Evolutionary conservation across 2,797 vertebrate species (phyloP), one percentile per base, ranked within the genome.

Genomic region (Diplodus sargus): DNA sequence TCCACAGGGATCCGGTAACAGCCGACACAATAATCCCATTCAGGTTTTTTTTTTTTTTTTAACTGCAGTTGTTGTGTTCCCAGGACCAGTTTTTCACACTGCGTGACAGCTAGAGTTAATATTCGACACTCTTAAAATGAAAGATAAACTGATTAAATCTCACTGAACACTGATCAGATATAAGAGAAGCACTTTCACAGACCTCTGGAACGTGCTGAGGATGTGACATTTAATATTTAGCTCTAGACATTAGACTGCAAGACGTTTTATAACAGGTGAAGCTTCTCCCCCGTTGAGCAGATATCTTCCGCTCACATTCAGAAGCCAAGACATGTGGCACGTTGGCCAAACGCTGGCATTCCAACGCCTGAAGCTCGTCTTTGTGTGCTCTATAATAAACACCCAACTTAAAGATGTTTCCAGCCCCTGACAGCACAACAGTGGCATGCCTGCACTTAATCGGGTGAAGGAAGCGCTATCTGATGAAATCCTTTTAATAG

Each of bases 401-500:
- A 54, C n/a, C 34, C 15, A 74, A 57, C 53, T 65, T 62, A 13
- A 61, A 80, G 49, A 25, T 65, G 61, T 86, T 78, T 80, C 48
- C 59, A 74, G 56, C 77, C 47, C 53, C 51, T 60, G 5, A 20
- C 2, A 67, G 66, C 79, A n/a, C 77, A 83, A 25, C 79, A 62
- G 81, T 17, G 65, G 11, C 70, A 23, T 30, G 70, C 13, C 59
- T 53, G 76, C 61, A 57, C 65, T 82, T 84, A 39, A 84, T 85
- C 77, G 69, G 63, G 61, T 34, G 51, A 53, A 67, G 66, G 71
- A 73, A 69, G 51, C 70, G 30, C 68, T 73, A 83, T 90, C 84
- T 81, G 83, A 83, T 84, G 71, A 88, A 80, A 84, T 82, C 64
- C 82, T 79, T 83, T 87, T 85, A 90, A 90, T 78, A 87, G 81